These are phyloP conservation scores for Hippopotamyrus pictus DNA, from an alignment of 2,797 vertebrate genomes.

Conservation along the genomic window DNA sequence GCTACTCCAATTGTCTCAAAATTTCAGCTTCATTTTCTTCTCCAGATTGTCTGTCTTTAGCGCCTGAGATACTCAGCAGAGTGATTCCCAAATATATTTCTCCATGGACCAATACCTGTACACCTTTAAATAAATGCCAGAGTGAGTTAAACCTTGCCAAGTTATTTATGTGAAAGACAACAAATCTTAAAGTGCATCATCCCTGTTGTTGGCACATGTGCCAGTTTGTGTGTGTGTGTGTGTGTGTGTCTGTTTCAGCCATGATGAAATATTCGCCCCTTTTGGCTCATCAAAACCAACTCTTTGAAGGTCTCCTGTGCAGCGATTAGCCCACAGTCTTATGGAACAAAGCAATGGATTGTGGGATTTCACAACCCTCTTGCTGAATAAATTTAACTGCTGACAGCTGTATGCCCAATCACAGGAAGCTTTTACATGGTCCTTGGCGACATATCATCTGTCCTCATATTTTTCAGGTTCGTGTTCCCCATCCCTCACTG, in stretches of 20 bases:
- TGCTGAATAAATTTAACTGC: background rate
- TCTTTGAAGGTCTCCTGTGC: background rate
- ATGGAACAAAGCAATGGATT: background rate
- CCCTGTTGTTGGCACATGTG: background rate
- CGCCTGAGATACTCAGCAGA: background rate
- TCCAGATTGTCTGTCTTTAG: background rate
- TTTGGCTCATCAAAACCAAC: background rate
- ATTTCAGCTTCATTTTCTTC: constrained; percentile 2
- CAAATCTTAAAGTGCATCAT: background rate
- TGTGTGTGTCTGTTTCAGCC: background rate
- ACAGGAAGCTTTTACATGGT: background rate
- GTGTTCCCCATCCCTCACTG: background rate
- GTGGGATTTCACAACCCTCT: background rate
- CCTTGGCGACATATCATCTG: background rate
- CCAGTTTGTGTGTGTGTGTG: background rate
- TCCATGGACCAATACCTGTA: background rate
- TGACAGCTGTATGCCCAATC: background rate
- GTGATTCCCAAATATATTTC: background rate
- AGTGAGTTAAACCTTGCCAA: background rate
- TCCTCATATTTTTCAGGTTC: background rate
- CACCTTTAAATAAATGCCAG: background rate
- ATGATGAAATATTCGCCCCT: background rate
- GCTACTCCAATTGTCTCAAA: background rate
- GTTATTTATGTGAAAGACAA: background rate
- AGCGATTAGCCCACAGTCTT: background rate